Evolutionary conservation across 2,797 vertebrate genomes (phyloP), one percentile per base, ranked within the genome.

Genomic region (Melanotaenia nigrans): DNA sequence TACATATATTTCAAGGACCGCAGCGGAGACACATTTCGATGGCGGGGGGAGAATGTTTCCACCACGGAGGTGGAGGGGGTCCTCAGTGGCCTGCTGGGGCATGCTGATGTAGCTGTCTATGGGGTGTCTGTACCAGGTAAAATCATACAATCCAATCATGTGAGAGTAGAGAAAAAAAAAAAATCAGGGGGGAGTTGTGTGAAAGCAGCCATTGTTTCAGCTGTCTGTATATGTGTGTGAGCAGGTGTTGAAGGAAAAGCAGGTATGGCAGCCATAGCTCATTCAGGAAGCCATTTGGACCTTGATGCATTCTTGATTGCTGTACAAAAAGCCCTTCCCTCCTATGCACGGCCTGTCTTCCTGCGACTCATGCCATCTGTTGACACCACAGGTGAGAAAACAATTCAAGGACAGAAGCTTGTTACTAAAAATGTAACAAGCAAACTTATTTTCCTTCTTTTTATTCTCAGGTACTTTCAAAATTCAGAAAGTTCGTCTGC

Each of bases 1-100:
- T 97, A 97, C 91, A 95, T 97, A 87, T 97, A 96, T 77, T 97
- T 97, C 86, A 93, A 61, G 13, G 96, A 97, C 64, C 95, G 96
- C 4, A 93, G 94, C 0, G 96, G 96, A 0, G 96, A 97, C 89
- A 97, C 96, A 0, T 97, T 96, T 84, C 95, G 96, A 12, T 96
- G 96, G 96, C 92, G 95, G 9, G 96, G 96, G 10, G 96, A 97
- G 85, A 97, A 97, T 0, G 95, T 97, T 16, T 96, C 96, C 24
- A 96, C 96, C 67, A 95, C 95, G 0, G 96, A 97, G 86, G 95
- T 97, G 84, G 96, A 97, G 68, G 95, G 94, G 0, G 92, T 92
- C 16, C 86, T 97, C 79, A 97, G 96, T 47, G 82, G 85, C 55
- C 78, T 97, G 65, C 92, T 97, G 71, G 92, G 93, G 78, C 95